Conservation (phyloP, 2,888 invertebrate species). For the Eupsilia transversa region DNA sequence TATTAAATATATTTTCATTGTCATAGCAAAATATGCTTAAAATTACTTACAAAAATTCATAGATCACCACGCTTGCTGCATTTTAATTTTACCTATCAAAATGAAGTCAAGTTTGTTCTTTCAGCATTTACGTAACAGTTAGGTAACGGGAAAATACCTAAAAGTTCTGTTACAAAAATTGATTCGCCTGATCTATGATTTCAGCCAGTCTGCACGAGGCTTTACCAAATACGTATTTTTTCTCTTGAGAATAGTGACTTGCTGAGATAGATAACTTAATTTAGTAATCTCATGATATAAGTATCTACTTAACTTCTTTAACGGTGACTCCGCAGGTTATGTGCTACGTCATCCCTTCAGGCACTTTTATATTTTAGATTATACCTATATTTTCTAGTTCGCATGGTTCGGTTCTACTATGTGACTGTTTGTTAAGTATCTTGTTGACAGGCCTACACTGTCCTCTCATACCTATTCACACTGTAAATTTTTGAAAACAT, state of each 20-base stretch:
- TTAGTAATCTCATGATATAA: constrained; percentile 51
- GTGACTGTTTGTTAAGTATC: too few relatives aligned
- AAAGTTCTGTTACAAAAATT: too few relatives aligned
- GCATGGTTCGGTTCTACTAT: too few relatives aligned
- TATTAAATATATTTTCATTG: not conserved
- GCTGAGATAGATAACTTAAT: constrained; percentile 50
- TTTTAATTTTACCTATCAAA: not conserved
- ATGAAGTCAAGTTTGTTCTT: not conserved
- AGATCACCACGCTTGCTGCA: not conserved
- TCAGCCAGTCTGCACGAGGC: too few relatives aligned
- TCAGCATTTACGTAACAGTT: not conserved
- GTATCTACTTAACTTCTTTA: constrained; percentile 51
- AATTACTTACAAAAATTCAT: not conserved
- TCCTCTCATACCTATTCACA: too few relatives aligned
- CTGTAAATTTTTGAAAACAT: too few relatives aligned
- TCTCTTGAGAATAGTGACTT: constrained; percentile 20
- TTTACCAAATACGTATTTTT: constrained; percentile 19
- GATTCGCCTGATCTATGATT: too few relatives aligned
- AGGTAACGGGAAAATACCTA: not conserved
- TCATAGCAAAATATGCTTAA: not conserved
- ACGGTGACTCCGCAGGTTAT: constrained; percentile 65
- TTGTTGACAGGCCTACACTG: too few relatives aligned
- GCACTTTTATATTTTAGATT: constrained; percentile 68
- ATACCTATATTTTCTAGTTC: constrained; percentile 64
- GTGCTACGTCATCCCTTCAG: constrained; percentile 68